Conservation (phyloP, 2,113 vertebrate species). For the Rafetus swinhoei region DNA sequence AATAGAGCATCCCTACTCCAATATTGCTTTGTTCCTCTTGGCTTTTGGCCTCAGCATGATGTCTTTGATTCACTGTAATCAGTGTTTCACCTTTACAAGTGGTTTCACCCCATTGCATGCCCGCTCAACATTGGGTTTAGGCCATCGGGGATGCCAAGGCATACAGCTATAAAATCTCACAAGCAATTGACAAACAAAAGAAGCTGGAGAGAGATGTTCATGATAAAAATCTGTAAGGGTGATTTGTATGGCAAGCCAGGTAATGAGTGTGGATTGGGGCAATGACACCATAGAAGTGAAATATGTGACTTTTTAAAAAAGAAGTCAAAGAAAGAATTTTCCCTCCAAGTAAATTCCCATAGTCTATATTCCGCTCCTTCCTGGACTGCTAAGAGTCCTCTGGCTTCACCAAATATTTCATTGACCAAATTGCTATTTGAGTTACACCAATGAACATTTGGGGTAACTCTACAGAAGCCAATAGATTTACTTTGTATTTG, state of each 20-base stretch:
- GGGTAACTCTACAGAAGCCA: not conserved
- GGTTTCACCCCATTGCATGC: not conserved
- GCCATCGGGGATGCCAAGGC: not conserved
- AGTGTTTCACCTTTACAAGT: not conserved
- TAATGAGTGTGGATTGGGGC: no score
- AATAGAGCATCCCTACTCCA: not conserved
- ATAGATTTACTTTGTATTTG: not conserved
- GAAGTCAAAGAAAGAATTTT: not conserved
- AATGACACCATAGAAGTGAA: not conserved
- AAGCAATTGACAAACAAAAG: not conserved
- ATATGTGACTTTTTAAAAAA: not conserved
- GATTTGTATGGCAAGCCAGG: not conserved
- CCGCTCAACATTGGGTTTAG: not conserved
- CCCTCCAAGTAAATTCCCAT: not conserved
- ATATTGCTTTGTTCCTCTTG: accelerated
- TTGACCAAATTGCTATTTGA: not conserved
- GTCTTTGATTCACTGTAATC: not conserved
- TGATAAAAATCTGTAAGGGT: not conserved
- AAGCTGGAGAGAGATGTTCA: not conserved
- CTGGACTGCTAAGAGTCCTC: accelerated
- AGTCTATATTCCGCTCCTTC: not conserved
- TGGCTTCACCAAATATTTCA: not conserved
- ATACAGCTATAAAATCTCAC: not conserved
- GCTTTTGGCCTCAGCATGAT: not conserved
- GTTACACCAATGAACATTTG: not conserved